These are phyloP conservation scores for Phenganax subtilis DNA, from an alignment of 92 coral and sea anemone genomes.

Conservation along the genomic window DNA sequence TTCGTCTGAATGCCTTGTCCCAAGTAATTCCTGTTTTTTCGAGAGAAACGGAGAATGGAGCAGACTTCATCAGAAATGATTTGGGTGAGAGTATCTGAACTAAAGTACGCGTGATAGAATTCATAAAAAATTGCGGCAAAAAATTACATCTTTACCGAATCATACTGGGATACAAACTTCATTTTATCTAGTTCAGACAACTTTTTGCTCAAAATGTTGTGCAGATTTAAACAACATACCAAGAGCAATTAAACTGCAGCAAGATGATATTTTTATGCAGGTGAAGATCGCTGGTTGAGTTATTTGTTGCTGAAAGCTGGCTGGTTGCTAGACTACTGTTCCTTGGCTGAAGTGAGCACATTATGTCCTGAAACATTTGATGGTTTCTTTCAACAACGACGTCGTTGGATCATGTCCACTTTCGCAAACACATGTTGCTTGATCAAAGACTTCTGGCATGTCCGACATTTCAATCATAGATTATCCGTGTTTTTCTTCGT, in stretches of 20 bases:
- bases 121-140: no score
- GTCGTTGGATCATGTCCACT: conserved; percentile 27
- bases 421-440: conserved; percentile 34
- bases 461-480: conserved; percentile 35
- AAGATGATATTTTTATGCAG: not conserved
- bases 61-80: conserved; percentile 60
- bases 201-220: no score
- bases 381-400: conserved; percentile 41
- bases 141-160: no score
- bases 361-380: conserved; percentile 39
- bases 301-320: conserved; percentile 26
- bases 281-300: conserved; percentile 39
- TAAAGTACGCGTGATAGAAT: no score
- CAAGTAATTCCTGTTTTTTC: conserved; percentile 65
- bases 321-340: conserved; percentile 38
- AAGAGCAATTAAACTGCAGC: no score
- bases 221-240: no score
- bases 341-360: conserved; percentile 33
- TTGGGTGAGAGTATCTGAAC: conserved; percentile 49
- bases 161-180: no score
- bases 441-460: conserved; percentile 21
- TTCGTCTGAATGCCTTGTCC: conserved; percentile 64
- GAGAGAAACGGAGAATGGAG: conserved; percentile 56
- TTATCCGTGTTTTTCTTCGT: conserved; percentile 24
- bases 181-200: no score